Conservation (phyloP, 1,140 invertebrate species). For the Drosophila sucinea region DNA sequence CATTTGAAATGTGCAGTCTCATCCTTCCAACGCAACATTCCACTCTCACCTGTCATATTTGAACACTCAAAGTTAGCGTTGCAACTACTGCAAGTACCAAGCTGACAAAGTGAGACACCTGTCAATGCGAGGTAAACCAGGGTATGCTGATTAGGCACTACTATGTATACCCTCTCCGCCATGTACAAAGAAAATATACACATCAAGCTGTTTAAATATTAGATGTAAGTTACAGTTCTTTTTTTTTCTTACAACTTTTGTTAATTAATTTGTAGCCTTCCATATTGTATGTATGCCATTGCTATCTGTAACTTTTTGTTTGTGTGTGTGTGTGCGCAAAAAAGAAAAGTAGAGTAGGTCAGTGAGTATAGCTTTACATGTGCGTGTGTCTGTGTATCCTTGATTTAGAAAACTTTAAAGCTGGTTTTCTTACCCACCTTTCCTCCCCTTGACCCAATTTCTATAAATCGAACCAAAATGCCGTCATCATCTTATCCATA, state of each 20-base stretch:
- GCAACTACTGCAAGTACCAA: too few species aligned
- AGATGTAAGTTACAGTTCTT: neutral
- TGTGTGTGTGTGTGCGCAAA: slow-evolving; percentile 16
- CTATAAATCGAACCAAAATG: neutral
- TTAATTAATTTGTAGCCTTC: slow-evolving; percentile 9
- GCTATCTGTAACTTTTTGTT: slow-evolving; percentile 17
- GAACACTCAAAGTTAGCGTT: too few species aligned
- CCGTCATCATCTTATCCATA: slow-evolving; percentile 3
- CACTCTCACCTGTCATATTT: too few species aligned
- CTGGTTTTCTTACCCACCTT: slow-evolving; percentile 9
- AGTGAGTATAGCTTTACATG: slow-evolving; percentile 39
- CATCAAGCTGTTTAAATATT: slow-evolving; percentile 4
- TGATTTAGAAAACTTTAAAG: slow-evolving; percentile 36
- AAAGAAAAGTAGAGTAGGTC: slow-evolving; percentile 43
- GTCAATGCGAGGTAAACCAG: too few species aligned
- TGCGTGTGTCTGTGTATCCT: slow-evolving; percentile 27
- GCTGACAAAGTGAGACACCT: too few species aligned
- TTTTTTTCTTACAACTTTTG: neutral
- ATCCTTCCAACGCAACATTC: too few species aligned
- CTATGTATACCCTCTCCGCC: too few species aligned
- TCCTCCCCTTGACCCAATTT: neutral
- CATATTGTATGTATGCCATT: slow-evolving; percentile 8
- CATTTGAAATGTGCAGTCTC: too few species aligned
- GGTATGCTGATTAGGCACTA: too few species aligned
- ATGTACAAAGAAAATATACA: neutral